Evolutionary conservation across 2,797 vertebrate genomes (phyloP).

Genomic region (Garrulus glandarius): DNA sequence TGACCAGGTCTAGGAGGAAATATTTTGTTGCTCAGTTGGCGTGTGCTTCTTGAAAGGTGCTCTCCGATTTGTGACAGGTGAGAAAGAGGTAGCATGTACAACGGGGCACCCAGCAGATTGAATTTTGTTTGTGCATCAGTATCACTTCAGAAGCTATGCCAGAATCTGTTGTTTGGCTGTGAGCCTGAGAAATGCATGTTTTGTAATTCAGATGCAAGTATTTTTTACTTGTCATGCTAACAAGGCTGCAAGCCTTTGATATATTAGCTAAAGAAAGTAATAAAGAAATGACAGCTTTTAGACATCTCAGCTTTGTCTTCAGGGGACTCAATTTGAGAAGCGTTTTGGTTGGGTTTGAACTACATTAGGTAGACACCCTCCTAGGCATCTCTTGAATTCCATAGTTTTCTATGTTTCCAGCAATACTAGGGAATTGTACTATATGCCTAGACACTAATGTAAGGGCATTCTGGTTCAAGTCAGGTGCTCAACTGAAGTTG

Average conservation of each 20-base stretch:
- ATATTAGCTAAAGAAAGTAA: background rate
- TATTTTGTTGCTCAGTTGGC: background rate
- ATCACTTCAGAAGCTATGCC: background rate
- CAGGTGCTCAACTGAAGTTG: background rate
- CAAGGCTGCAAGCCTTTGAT: background rate
- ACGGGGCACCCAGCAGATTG: background rate
- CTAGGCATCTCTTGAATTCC: background rate
- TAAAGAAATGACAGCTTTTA: background rate
- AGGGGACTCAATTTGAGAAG: background rate
- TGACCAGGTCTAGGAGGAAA: background rate
- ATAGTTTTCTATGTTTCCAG: background rate
- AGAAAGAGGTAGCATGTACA: background rate
- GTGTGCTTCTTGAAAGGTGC: background rate
- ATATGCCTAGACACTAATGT: background rate
- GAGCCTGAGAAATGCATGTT: background rate
- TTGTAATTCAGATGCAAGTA: background rate
- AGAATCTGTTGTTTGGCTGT: background rate
- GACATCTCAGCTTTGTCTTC: background rate
- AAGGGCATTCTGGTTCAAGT: background rate
- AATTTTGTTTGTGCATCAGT: background rate
- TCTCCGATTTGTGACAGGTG: background rate
- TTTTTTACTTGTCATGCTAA: background rate
- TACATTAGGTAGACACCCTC: background rate
- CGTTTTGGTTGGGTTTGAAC: background rate
- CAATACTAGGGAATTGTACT: background rate